Conservation (phyloP, 64 coral and sea anemone genomes). For the Stylophora pistillata region DNA sequence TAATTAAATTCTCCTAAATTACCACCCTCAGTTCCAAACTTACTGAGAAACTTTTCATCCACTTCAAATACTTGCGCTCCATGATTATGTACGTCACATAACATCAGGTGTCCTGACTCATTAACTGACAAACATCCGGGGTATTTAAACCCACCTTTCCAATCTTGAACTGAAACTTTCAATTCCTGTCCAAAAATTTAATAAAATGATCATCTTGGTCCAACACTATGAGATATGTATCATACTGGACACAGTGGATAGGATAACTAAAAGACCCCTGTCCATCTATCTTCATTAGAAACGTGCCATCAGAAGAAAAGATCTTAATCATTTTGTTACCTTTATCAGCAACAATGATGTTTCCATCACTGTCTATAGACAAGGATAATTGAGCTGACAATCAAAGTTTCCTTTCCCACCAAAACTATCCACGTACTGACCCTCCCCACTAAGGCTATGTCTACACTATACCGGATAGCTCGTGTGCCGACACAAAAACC, state of each 20-base stretch:
- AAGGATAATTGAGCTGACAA: background rate
- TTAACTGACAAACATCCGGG: background rate
- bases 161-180: conserved; percentile 56
- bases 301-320: background rate
- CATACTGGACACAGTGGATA: background rate
- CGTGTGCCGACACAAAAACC: too few relatives aligned
- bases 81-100: background rate
- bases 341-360: conserved; percentile 14
- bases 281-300: conserved; percentile 11
- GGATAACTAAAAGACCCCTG: background rate
- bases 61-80: background rate
- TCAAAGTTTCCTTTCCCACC: background rate
- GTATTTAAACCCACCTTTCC: background rate
- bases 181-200: conserved; percentile 44
- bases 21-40: background rate
- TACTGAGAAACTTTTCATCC: background rate
- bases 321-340: conserved; percentile 2
- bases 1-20: background rate
- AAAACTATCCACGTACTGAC: conserved; percentile 46
- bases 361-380: background rate
- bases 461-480: too few relatives aligned
- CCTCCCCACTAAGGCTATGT: conserved; percentile 39
- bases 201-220: conserved; percentile 55
- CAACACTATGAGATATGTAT: background rate
- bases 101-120: background rate